Evolutionary conservation across 1,140 invertebrate genomes (phyloP), one percentile per base, ranked within the genome.

Genomic region (Pteromalus puparum): DNA sequence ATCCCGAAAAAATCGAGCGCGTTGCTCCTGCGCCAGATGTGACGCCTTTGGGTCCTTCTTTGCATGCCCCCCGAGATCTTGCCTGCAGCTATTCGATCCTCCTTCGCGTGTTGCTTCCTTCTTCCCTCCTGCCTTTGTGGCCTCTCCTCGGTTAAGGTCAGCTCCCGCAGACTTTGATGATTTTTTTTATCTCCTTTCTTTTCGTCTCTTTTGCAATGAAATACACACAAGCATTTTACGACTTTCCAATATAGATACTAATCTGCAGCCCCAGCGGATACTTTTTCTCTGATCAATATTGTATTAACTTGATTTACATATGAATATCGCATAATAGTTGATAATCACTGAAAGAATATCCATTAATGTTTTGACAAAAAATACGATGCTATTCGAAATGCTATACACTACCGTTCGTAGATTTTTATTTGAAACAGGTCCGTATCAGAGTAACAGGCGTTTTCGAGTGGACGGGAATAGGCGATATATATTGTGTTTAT

Each of bases 1-100:
- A 86, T 86, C 83, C 83, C n/a, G 68, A 80, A 78, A 86, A 13
- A 84, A 76, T n/a, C 6, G 53, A n/a, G 79, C 42, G 61, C 42
- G 73, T n/a, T 26, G 12, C n/a, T 28, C 34, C 18, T 18, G 13
- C 42, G 79, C 86, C 83, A 81, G 72, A 87, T 80, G 86, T 81
- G 70, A 75, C 53, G 81, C 24, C 70, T 82, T 75, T 65, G 26
- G 26, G 65, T 80, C 12, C 72, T 34, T 65, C 24, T 80, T 81
- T 68, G 77, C 77, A 65, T 42, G 65, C 75, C 30, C 30, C 70
- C 65, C 61, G 65, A 30, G 15, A 30, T 70, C 68, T 7, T 61
- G 15, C 53, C 21, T 61, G 53, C 5, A 61, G 83, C 77, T 30
- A 84, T 81, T 65, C 83, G 83, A 84, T 73, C 34, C 38, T 65